Conservation (phyloP, 2,888 invertebrate genomes). For the Dione juno region DNA sequence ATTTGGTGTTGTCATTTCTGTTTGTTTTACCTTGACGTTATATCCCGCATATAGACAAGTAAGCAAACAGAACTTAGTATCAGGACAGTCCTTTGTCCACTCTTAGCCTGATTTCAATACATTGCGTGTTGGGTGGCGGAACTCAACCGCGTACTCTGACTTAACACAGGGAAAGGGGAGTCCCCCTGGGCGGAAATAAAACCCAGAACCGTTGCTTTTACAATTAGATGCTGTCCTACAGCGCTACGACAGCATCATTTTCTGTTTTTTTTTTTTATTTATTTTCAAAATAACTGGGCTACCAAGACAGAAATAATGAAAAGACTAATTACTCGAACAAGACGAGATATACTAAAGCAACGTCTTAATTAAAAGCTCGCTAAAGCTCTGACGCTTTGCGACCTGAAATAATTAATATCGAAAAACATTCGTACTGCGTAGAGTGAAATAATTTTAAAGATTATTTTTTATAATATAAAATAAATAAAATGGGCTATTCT, state of each 20-base stretch:
- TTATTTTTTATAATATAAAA: constrained; percentile 4
- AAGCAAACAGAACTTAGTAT: too few relatives aligned
- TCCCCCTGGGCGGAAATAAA: too few relatives aligned
- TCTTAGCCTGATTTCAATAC: too few relatives aligned
- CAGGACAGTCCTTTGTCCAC: too few relatives aligned
- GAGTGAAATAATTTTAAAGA: neutral
- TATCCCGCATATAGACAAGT: too few relatives aligned
- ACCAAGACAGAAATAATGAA: constrained; percentile 29
- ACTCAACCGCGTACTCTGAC: too few relatives aligned
- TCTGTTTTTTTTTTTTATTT: neutral
- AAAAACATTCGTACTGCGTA: neutral
- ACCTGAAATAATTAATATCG: constrained; percentile 8
- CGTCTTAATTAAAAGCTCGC: constrained; percentile 37
- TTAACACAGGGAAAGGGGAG: too few relatives aligned
- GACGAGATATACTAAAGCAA: constrained; percentile 26
- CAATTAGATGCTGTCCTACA: neutral
- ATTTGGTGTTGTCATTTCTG: too few relatives aligned
- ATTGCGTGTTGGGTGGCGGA: too few relatives aligned
- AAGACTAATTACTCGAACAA: constrained; percentile 33
- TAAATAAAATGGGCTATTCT: too few relatives aligned
- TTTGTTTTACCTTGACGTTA: too few relatives aligned
- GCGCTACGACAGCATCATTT: neutral
- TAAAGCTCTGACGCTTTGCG: constrained; percentile 22
- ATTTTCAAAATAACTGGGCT: constrained; percentile 20
- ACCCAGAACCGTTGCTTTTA: too few relatives aligned